A percentile compares a stretch with the other conserved stretches of the same genome.
These are phyloP conservation scores for Lasiommata megera DNA, from an alignment of 2,888 invertebrate species.

Conservation along the genomic window DNA sequence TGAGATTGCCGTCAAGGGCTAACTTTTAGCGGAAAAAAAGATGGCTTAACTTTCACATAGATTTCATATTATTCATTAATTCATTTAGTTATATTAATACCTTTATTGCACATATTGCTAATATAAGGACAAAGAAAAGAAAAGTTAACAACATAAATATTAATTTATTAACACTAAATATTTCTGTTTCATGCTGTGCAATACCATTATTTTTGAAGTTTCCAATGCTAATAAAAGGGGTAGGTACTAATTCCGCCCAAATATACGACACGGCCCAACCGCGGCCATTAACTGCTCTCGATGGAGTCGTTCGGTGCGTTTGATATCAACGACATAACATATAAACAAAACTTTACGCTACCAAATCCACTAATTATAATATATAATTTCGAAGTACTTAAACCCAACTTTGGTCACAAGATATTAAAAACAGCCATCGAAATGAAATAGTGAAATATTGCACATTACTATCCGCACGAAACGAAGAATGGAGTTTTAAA, in stretches of 20 bases:
- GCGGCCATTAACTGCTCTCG: slow-evolving; percentile 40
- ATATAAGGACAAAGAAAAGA: too few relatives aligned
- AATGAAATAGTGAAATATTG: too few relatives aligned
- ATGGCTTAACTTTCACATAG: too few relatives aligned
- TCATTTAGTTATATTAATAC: too few relatives aligned
- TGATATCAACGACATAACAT: slow-evolving; percentile 36
- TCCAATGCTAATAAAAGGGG: slow-evolving; percentile 31
- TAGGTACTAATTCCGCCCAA: slow-evolving; percentile 43
- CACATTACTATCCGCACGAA: too few relatives aligned
- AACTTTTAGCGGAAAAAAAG: too few relatives aligned
- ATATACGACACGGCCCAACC: slow-evolving; percentile 40
- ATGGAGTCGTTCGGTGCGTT: slow-evolving; percentile 37
- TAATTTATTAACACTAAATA: neutral
- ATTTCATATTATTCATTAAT: too few relatives aligned
- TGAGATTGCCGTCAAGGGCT: too few relatives aligned
- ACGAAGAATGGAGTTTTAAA: too few relatives aligned
- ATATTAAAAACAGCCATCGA: too few relatives aligned
- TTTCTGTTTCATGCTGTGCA: slow-evolving; percentile 21
- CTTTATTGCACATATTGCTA: too few relatives aligned
- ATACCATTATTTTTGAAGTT: slow-evolving; percentile 35
- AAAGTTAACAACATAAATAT: too few relatives aligned
- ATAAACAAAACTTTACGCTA: slow-evolving; percentile 32
- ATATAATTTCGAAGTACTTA: neutral
- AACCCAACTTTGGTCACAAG: neutral
- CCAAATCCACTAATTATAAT: slow-evolving; percentile 10